Conservation (phyloP, 2,888 invertebrate genomes). For the Dasysyrphus tricinctus region DNA sequence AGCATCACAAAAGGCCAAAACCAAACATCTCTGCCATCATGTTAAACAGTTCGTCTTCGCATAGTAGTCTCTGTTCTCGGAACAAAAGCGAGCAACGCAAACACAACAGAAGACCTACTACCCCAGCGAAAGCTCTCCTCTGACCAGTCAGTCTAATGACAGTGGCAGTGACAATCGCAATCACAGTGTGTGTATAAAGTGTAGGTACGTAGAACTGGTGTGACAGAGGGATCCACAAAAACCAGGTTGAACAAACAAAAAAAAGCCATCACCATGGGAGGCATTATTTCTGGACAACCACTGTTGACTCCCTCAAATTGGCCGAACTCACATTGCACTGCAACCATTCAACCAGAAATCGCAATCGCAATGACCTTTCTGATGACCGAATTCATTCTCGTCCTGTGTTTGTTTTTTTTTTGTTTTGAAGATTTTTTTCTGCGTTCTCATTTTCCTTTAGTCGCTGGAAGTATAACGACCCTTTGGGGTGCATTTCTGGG, state of each 20-base stretch:
- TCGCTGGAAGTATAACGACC: conserved; percentile 35
- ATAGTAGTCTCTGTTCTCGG: background rate
- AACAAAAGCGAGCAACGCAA: conserved; percentile 39
- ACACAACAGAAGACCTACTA: conserved; percentile 63
- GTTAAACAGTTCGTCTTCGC: conserved; percentile 62
- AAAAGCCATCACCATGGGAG: conserved; percentile 35
- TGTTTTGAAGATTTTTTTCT: background rate
- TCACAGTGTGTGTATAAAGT: conserved; percentile 6
- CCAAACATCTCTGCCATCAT: conserved; percentile 55
- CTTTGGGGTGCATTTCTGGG: conserved; percentile 57
- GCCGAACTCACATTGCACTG: conserved; percentile 44
- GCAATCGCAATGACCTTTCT: conserved; percentile 65
- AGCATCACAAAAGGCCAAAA: conserved; percentile 53
- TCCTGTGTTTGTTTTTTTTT: conserved; percentile 21
- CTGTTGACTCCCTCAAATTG: conserved; percentile 48
- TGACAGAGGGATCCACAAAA: conserved; percentile 48
- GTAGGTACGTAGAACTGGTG: background rate
- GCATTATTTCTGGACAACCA: conserved; percentile 43
- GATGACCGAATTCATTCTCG: conserved; percentile 70
- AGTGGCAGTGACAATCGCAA: conserved; percentile 57
- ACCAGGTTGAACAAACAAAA: conserved; percentile 67
- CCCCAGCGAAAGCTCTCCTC: conserved; percentile 9
- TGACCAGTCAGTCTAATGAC: conserved; percentile 19
- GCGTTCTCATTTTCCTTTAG: background rate
- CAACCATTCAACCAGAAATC: conserved; percentile 19